Base-by-base conservation (phyloP, 2,113 vertebrate genomes). In the Halcyon senegalensis region DNA sequence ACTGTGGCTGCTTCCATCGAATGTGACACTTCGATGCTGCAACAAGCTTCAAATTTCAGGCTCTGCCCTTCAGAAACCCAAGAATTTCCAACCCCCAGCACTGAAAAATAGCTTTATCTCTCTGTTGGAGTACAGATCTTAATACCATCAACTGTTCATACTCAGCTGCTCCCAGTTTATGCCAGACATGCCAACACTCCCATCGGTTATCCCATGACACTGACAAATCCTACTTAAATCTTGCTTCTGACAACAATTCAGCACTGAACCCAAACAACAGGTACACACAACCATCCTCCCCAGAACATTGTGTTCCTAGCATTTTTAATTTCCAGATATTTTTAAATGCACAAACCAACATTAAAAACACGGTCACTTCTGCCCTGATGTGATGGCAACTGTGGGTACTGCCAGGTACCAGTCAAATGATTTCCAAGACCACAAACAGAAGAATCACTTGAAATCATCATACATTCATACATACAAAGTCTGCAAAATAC, bases 141-240 rank as follows among this genome's bases (percentile, higher is more conserved):
- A 43, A 23, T 1, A 1, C 9, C 69, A 67, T 10, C 0, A 0
- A 28, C 64, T 41, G 39, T 0, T 30, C 56, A 62, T 3, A 5
- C 8, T 33, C 41, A 11, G 19, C 17, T 27, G 55, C 56, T 80
- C 63, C 56, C 4, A 2, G 21, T 5, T 13, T 9, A 10, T 2
- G 3, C 5, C 25, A 24, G 37, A 55, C 25, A 28, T 10, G 55
- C 28, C 75, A 59, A 17, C 37, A 5, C 62, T 78, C 8, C 62
- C 33, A 3, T 2, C 2, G 1, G 33, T 10, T 17, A 62, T 1
- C 37, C 56, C 13, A 8, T 6, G 53, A 88, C 35, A 64, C 28
- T 1, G 2, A 31, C 70, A 93, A 73, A 83, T 11, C 41, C 69
- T 62, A 16, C 41, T 74, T 33, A 16, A 39, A 60, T 28, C 73